Percentiles rank a stretch among this genome's conserved stretches.
Evolutionary conservation across 2,797 vertebrate genomes (phyloP).

Genomic region (Loriculus beryllinus): DNA sequence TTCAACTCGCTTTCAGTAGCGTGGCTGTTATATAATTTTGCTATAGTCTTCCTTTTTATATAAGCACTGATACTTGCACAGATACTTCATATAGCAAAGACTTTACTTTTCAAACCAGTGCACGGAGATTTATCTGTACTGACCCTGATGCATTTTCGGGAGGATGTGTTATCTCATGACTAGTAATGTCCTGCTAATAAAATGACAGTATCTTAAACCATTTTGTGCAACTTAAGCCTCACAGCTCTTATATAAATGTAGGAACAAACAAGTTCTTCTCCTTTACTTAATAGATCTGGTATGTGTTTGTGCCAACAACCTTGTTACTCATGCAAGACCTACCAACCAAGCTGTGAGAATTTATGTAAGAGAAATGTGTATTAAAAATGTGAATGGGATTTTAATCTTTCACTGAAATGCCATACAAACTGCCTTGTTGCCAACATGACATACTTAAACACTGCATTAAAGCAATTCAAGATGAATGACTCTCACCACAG

Average conservation of each 20-base stretch:
- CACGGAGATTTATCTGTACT: neutral
- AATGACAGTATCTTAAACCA: neutral
- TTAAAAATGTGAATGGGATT: slow-evolving; percentile 60
- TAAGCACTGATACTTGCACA: neutral
- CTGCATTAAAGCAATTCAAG: slow-evolving; percentile 21
- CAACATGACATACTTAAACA: neutral
- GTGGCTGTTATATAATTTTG: neutral
- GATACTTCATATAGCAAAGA: neutral
- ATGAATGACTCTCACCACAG: slow-evolving; percentile 21
- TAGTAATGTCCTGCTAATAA: neutral
- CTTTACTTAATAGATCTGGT: slow-evolving; percentile 10
- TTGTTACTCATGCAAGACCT: slow-evolving; percentile 25
- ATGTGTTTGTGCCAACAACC: slow-evolving; percentile 17
- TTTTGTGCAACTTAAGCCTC: neutral
- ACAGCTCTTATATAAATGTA: neutral
- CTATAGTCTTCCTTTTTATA: neutral
- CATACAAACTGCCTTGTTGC: neutral
- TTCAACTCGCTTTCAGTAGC: neutral
- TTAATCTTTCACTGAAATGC: slow-evolving; percentile 24
- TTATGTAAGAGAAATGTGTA: slow-evolving; percentile 41
- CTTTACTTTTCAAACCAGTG: neutral
- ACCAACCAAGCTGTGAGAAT: slow-evolving; percentile 37
- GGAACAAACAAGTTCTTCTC: slow-evolving; percentile 10
- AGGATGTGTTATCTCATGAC: neutral
- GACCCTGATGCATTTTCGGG: neutral